Conservation (phyloP, 1,140 invertebrate species). For the Zaprionus inermis region DNA sequence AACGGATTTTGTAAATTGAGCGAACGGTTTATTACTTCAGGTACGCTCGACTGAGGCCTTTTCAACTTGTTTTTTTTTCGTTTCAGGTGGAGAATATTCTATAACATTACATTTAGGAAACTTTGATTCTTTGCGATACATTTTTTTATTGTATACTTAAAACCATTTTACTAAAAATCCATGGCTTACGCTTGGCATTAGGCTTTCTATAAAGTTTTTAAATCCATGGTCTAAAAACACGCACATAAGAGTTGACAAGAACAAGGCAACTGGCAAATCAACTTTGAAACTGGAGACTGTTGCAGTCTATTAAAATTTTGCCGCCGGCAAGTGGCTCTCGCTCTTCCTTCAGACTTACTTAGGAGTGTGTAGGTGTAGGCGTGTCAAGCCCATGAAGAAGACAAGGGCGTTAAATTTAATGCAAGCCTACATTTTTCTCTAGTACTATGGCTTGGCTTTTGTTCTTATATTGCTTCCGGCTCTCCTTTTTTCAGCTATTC, state of each 20-base stretch:
- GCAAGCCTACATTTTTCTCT: background rate
- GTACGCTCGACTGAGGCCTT: too few relatives aligned
- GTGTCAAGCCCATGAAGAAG: background rate
- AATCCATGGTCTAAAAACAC: background rate
- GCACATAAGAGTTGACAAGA: background rate
- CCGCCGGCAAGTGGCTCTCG: background rate
- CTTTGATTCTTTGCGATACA: too few relatives aligned
- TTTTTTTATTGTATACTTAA: too few relatives aligned
- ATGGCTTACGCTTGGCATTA: too few relatives aligned
- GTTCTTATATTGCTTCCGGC: background rate
- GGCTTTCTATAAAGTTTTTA: too few relatives aligned
- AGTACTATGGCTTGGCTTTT: background rate
- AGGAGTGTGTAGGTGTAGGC: background rate
- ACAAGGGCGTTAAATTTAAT: background rate
- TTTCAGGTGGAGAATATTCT: too few relatives aligned
- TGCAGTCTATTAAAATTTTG: background rate
- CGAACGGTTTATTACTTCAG: too few relatives aligned
- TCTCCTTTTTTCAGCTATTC: background rate
- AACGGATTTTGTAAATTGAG: too few relatives aligned
- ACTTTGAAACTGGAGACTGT: slow-evolving; percentile 3
- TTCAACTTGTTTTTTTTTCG: too few relatives aligned
- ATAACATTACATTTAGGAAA: too few relatives aligned
- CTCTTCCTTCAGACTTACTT: background rate
- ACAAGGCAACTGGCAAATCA: slow-evolving; percentile 1
- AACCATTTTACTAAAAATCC: too few relatives aligned